Percentiles rank a stretch among this genome's conserved stretches.
Conservation (phyloP, 2,113 vertebrate genomes). For the Suricata suricatta region DNA sequence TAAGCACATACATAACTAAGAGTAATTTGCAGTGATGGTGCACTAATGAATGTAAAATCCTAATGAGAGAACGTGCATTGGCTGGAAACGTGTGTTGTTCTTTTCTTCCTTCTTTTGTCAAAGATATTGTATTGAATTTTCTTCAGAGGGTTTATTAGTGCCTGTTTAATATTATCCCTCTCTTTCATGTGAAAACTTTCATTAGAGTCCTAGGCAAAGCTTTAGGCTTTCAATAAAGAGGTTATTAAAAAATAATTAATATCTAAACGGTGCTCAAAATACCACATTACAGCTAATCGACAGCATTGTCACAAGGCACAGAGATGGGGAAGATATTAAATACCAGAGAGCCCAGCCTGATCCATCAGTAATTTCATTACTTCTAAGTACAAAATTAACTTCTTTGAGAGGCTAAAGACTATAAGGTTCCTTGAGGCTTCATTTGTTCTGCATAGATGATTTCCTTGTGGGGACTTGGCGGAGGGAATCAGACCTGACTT, state of each 20-base stretch:
- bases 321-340: constrained; percentile 48
- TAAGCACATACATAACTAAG: constrained; percentile 44
- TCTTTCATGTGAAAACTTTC: constrained; percentile 68
- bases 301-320: background rate
- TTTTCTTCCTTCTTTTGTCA: constrained; percentile 29
- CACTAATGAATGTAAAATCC: constrained; percentile 21
- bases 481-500: background rate
- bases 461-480: background rate
- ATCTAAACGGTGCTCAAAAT: constrained; percentile 72
- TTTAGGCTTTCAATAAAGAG: constrained; percentile 59
- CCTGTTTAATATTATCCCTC: constrained; percentile 57
- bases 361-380: constrained; percentile 41
- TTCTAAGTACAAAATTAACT: constrained; percentile 43
- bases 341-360: background rate
- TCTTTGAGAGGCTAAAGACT: background rate
- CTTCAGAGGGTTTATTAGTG: constrained; percentile 58
- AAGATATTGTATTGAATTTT: constrained; percentile 35
- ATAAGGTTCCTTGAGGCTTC: background rate
- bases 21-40: constrained; percentile 9
- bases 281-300: constrained; percentile 56
- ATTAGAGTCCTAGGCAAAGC: constrained; percentile 68
- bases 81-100: background rate
- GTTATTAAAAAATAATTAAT: constrained; percentile 77
- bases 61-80: background rate
- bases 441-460: background rate